Evolutionary conservation across 2,113 vertebrate genomes (phyloP).

Genomic region (Illadopsis cleaveri): DNA sequence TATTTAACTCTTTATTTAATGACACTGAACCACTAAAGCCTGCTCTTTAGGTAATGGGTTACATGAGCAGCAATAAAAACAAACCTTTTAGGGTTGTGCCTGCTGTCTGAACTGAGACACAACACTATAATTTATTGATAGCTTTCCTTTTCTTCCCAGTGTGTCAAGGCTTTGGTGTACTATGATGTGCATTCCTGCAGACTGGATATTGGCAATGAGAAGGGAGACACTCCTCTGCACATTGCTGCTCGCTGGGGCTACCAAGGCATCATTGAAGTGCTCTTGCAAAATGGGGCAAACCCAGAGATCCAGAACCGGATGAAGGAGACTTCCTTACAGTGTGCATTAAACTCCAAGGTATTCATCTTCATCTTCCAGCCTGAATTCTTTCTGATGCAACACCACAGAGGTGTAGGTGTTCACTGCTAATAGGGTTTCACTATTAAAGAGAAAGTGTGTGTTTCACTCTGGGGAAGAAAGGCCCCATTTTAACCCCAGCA

Average conservation of each 20-base stretch:
- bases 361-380: neutral
- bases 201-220: slow-evolving; percentile 90
- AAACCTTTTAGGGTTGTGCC: neutral
- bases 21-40: neutral
- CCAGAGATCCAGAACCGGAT: slow-evolving; percentile 81
- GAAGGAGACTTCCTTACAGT: slow-evolving; percentile 86
- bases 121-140: neutral
- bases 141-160: slow-evolving; percentile 75
- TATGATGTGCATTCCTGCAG: slow-evolving; percentile 86
- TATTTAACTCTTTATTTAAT: neutral
- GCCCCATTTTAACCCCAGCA: neutral
- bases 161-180: slow-evolving; percentile 96
- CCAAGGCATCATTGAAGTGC: slow-evolving; percentile 89
- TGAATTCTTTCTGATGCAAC: neutral
- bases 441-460: neutral
- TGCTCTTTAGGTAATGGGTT: neutral
- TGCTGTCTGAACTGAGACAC: neutral
- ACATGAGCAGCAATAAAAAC: neutral
- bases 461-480: neutral
- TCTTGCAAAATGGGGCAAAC: slow-evolving; percentile 91
- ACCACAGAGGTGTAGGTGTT: neutral
- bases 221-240: slow-evolving; percentile 92
- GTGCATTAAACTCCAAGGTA: slow-evolving; percentile 94
- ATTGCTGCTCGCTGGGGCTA: slow-evolving; percentile 95
- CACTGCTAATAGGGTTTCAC: neutral